phyloP scores from a whole-genome alignment of 1,140 invertebrate species.

The Drosophila parvula region DNA sequence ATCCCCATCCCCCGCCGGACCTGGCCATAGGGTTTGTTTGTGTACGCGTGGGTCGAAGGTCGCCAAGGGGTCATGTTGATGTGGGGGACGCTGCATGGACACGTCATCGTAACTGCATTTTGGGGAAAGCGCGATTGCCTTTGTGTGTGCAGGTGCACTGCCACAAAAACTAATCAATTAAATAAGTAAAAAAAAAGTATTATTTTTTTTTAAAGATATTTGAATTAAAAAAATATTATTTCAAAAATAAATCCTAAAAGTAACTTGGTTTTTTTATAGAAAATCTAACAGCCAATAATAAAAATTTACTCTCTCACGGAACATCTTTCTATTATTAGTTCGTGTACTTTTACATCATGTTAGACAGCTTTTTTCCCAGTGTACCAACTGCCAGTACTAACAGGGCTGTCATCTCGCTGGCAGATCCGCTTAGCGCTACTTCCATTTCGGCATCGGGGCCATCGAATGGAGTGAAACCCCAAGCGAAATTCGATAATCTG shows the following conservation, averaged over 20 bases:
- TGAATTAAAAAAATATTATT: background rate
- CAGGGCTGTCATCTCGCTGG: constrained; percentile 56
- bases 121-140: constrained; percentile 14
- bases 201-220: background rate
- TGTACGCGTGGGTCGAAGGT: constrained; percentile 20
- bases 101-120: constrained; percentile 58
- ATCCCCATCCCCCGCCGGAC: background rate
- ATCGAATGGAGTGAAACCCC: background rate
- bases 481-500: constrained; percentile 40
- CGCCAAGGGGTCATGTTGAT: constrained; percentile 57
- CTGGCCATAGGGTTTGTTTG: constrained; percentile 15
- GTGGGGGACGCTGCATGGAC: constrained; percentile 63
- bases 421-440: constrained; percentile 22
- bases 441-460: background rate
- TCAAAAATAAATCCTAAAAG: background rate
- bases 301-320: background rate
- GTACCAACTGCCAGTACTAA: background rate
- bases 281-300: accelerated
- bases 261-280: background rate
- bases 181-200: background rate
- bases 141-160: constrained; percentile 15
- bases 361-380: background rate
- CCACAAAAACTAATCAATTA: background rate
- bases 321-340: too few species aligned
- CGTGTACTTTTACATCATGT: background rate